Base-by-base conservation (phyloP, 2,888 invertebrate species). In the Marasmarcha lunaedactyla region DNA sequence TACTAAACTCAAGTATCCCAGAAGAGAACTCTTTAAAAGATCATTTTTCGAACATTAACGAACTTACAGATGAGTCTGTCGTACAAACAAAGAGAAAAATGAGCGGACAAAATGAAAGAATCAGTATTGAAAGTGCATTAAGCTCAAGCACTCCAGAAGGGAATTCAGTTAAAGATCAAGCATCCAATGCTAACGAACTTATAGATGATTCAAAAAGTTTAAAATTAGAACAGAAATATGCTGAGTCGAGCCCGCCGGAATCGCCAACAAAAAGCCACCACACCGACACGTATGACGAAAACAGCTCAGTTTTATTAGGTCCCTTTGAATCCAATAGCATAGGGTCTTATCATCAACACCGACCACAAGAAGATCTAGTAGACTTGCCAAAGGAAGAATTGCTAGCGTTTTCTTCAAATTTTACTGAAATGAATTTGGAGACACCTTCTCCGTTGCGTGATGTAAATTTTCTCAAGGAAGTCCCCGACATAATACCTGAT, bases 291-390 rank as follows among this genome's bases (percentile, higher is more conserved):
- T 79, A 71, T 45, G 76, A 81, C 36, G 79, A 79, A 54, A 76
- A 84, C 53, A 79, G 83, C 42, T 83, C 83, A n/a, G 86, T 87
- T 3, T 85, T 87, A 9, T 50, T 87, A 30, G 87, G 87, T 1
- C 84, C 87, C 0, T 86, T 86, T 48, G 86, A 87, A 47, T 86
- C 86, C 50, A 85, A 81, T 49, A 71, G 84, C 0, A 57, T 85
- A 27, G 86, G 86, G 42, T 61, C 78, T 26, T 85, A 76, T 52
- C 85, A 79, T 51, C 81, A 77, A 1, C 52, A 76, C 1, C 86
- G 86, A 59, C 72, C 85, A 1, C 12, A 34, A 12, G 52, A 51
- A 1, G 78, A 85, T 33, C 54, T 71, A 26, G 59, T 66, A 0
- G 83, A 83, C 30, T 46, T 79, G 14, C 77, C 77, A 0, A 77